Evolutionary conservation across 2,797 vertebrate genomes (phyloP).

Genomic region (Enteromius paludinosus): DNA sequence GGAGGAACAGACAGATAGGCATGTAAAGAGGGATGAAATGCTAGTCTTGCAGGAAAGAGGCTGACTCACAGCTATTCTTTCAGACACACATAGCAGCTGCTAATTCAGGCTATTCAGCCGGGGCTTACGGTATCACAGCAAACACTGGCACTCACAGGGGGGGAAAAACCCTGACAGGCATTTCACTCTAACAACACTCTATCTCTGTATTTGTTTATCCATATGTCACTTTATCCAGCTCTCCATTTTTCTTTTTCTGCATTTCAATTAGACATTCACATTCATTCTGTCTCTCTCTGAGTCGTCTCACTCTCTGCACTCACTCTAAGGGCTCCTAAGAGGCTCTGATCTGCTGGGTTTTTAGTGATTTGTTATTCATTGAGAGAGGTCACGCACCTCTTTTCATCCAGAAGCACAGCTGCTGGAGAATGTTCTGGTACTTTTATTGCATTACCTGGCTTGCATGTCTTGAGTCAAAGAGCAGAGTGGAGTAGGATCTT

Average conservation of each 20-base stretch:
- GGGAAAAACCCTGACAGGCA: constrained; percentile 57
- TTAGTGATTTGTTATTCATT: constrained; percentile 19
- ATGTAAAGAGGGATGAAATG: constrained; percentile 64
- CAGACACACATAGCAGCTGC: constrained; percentile 64
- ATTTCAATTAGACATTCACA: background rate
- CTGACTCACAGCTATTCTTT: constrained; percentile 80
- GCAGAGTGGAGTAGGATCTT: background rate
- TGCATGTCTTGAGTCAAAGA: constrained; percentile 8
- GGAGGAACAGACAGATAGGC: constrained; percentile 55
- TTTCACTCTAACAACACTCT: constrained; percentile 49
- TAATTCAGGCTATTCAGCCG: constrained; percentile 76
- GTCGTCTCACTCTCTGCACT: background rate
- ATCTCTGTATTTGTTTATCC: constrained; percentile 35
- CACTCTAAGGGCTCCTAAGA: background rate
- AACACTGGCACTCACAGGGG: constrained; percentile 48
- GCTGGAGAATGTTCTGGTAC: background rate
- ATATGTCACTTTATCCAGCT: background rate
- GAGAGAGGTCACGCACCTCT: background rate
- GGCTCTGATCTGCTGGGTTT: background rate
- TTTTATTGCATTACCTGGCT: constrained; percentile 10
- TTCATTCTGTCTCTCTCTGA: background rate
- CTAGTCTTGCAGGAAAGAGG: constrained; percentile 72
- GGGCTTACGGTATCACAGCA: constrained; percentile 72
- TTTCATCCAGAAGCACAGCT: background rate
- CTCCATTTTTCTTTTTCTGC: constrained; percentile 8